phyloP scores from a whole-genome alignment of 2,797 vertebrate genomes.

The Lemur catta region DNA sequence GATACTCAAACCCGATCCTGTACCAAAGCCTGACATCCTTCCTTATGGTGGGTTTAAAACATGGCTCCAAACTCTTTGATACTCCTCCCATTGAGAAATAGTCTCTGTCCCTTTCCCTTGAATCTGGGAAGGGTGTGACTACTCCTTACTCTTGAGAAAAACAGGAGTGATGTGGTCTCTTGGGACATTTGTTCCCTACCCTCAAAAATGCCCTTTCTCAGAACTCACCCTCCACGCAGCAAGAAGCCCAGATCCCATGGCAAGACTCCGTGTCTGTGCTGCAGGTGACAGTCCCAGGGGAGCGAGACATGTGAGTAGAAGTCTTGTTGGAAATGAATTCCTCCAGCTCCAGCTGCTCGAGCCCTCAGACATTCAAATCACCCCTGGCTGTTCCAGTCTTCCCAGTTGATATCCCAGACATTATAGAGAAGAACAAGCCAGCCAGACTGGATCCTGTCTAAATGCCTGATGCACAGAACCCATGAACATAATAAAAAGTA shows the following conservation, averaged over 20 bases:
- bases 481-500: accelerated
- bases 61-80: not conserved
- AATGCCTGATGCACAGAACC: not conserved
- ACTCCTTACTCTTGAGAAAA: not conserved
- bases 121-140: not conserved
- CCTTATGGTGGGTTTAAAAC: not conserved
- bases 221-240: not conserved
- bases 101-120: not conserved
- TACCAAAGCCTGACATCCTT: not conserved
- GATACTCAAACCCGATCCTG: not conserved
- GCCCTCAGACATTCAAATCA: not conserved
- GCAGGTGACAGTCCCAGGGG: not conserved
- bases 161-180: not conserved
- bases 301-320: not conserved
- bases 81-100: not conserved
- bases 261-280: not conserved
- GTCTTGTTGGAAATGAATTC: not conserved
- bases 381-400: not conserved
- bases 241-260: not conserved
- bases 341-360: not conserved
- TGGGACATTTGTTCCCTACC: not conserved
- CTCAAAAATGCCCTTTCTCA: not conserved
- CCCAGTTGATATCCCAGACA: too few relatives aligned
- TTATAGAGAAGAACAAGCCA: not conserved
- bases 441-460: not conserved